Base-by-base conservation (phyloP, 2,797 vertebrate genomes). In the Siniperca scherzeri region DNA sequence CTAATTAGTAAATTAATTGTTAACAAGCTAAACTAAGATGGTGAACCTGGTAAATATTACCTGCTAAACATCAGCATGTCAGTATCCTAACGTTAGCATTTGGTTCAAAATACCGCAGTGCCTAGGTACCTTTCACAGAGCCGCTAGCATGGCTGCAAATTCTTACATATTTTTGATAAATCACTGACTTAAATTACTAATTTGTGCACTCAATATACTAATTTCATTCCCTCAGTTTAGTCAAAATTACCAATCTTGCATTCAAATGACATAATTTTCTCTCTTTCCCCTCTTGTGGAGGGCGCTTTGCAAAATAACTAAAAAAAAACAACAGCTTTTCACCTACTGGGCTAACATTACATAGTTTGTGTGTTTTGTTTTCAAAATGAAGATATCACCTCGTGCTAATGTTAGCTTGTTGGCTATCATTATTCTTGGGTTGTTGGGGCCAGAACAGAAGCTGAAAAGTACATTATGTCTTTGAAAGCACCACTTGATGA, bases 401-500 rank as follows among this genome's bases (percentile, higher is more conserved):
- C 2, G 17, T 56, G 67, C 25, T 77, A 57, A 46, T 70, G 33
- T 60, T 62, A 52, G 5, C 21, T 40, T 21, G 16, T 17, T 30
- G 10, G 2, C 50, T 68, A 30, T 73, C 36, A 48, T 76, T 56
- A 69, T 53, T 71, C 4, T 33, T 27, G 8, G 21, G 44, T 12
- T 46, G 67, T 33, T 36, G 25, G 5, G 46, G 68, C n/a, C 67
- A 21, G 52, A 55, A 19, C 21, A 36, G 67, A 46, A 56, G 44
- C 57, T 55, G 46, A 70, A 50, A 70, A 69, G 70, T 38, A 53
- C 46, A 59, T 52, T 27, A 61, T 30, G 66, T 77, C 60, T 82
- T 79, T 80, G 55, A 71, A 81, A 70, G 56, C 60, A 10, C 1
- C 68, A 40, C 36, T 52, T 66, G 73, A 76, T 65, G 59, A 81